Base-by-base conservation (phyloP, 1,140 invertebrate genomes). In the Diorhabda carinulata region DNA sequence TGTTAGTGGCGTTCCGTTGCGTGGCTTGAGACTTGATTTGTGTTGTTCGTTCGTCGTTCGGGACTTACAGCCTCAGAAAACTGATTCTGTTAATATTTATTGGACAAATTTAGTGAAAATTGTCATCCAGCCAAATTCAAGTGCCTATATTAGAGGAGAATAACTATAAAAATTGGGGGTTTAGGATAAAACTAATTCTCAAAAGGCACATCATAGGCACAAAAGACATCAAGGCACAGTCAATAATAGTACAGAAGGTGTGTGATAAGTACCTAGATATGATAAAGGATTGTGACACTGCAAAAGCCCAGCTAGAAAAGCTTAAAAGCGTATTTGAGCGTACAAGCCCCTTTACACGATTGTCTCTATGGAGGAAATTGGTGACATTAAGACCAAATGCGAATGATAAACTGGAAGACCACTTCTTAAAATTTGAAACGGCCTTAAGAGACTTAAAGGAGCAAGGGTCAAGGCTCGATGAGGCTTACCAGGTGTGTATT, bases 251-350 rank as follows among this genome's bases (percentile, higher is more conserved):
- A 25, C 71, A 72, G 57, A 67, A 64, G 42, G 42, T 70, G n/a
- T n/a, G n/a, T n/a, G n/a, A n/a, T n/a, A n/a, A n/a, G n/a, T n/a
- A 72, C 63, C 58, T 72, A 56, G 71, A 72, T 60, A 72, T 70
- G 61, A 43, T 72, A 6, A 72, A 72, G 57, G 64, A 72, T 5
- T 70, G 70, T 45, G 59, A 64, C 25, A 64, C 2, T 62, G 68
- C 68, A 44, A 70, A 70, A 67, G 0, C 43, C 3, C 63, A 72
- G 57, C 7, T 72, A 43, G 10, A 67, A 58, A 62, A 67, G 6
- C 45, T 65, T 3, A 65, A 56, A 65, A 8, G 9, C 10, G 64
- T 57, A 63, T 65, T 65, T 56, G 64, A n/a, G 2, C n/a, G 45
- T 6, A 25, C 3, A 43, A 65, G 63, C 3, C 57, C 63, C 3